Conservation (phyloP, 64 coral and sea anemone genomes). For the Platygyra sinensis region DNA sequence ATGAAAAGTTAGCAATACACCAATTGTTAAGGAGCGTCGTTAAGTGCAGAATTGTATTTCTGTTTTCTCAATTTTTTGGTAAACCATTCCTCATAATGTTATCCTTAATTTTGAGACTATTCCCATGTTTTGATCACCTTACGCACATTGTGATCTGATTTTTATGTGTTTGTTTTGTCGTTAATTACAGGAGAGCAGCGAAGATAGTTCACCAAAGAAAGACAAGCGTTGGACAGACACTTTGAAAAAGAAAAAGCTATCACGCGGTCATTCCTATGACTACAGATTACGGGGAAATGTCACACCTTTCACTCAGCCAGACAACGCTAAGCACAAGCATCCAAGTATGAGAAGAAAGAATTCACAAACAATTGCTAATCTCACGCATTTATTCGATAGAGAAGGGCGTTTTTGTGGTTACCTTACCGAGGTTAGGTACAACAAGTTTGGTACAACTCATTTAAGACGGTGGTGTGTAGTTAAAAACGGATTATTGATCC, state of each 20-base stretch:
- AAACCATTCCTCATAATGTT: no score
- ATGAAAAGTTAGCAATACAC: no score
- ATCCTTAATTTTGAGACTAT: no score
- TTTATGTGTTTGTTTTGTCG: neutral
- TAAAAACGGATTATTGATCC: slow-evolving; percentile 73
- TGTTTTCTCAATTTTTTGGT: no score
- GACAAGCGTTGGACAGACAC: slow-evolving; percentile 82
- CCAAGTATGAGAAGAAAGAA: slow-evolving; percentile 61
- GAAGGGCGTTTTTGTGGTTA: slow-evolving; percentile 87
- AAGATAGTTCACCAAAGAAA: slow-evolving; percentile 58
- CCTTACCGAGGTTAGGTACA: slow-evolving; percentile 76
- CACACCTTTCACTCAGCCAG: neutral
- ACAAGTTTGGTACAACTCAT: slow-evolving; percentile 81
- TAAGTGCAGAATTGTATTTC: no score
- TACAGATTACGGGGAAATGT: slow-evolving; percentile 34
- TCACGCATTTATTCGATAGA: slow-evolving; percentile 76
- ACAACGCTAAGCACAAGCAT: slow-evolving; percentile 35
- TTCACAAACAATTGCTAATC: slow-evolving; percentile 65
- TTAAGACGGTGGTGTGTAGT: slow-evolving; percentile 88
- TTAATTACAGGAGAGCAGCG: slow-evolving; percentile 39
- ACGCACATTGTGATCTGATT: no score
- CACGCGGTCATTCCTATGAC: neutral
- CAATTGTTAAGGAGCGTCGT: no score
- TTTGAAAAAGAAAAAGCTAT: slow-evolving; percentile 42
- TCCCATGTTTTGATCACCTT: no score